Evolutionary conservation across 2,888 invertebrate species (phyloP), one percentile per base, ranked within the genome.

Genomic region (Bombylius discolor): DNA sequence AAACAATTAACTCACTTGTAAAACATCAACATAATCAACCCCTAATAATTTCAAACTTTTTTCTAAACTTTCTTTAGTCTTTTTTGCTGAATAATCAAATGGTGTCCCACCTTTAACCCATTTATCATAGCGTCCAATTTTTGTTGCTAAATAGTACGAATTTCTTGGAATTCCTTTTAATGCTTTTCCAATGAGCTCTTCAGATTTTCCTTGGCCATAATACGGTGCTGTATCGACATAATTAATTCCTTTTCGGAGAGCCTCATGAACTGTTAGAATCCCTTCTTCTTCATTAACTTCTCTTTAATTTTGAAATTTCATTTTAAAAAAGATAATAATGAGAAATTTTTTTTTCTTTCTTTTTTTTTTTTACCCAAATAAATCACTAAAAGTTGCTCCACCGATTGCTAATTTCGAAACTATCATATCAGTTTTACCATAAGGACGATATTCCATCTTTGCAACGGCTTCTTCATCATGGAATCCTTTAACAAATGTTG

Each of bases 211-310:
- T 68, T 91, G 85, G 0, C 96, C 96, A 68, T 96, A 96, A 84
- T 85, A 96, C 0, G 93, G 93, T 0, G 87, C 89, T 0, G 93
- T 94, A 69, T 97, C 96, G 57, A 97, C 81, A 65, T 89, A 92
- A 75, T 97, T 97, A 23, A 97, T 79, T 7, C 95, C 96, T 46
- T 76, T 77, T 67, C 81, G 84, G 4, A 96, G 69, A 0, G 87
- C 85, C 62, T 82, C 77, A 53, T 79, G 79, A 45, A 96, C 78
- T 1, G 90, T 81, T 55, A 79, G 72, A 53, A 86, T 79, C 45
- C 84, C 84, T 62, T 84, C 83, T 34, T 79, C 75, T 63, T 88
- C 81, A 50, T 85, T 78, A 59, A 77, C 80, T 23, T 23, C 23
- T 3, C 11, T 11, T 11, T 9, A 39, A 11, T 39, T 11, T 9